phyloP scores from a whole-genome alignment of 37 sponge, comb jelly and placozoan genomes.

The Ianthella basta region DNA sequence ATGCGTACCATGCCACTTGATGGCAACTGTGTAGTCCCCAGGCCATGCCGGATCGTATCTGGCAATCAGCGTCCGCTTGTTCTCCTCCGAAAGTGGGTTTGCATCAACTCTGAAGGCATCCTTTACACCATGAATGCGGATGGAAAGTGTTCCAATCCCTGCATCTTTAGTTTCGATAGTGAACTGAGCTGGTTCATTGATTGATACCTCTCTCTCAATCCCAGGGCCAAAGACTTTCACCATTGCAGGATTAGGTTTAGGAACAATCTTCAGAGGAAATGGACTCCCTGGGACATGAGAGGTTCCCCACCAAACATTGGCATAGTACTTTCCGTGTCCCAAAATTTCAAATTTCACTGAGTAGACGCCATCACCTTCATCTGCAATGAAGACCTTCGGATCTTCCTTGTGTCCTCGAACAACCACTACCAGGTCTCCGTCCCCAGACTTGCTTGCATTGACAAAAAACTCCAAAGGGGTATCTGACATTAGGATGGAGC shows the following conservation, averaged over 20 bases:
- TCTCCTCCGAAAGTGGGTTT: constrained; percentile 39
- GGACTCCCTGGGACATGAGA: constrained; percentile 34
- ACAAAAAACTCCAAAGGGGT: constrained; percentile 23
- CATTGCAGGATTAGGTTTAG: constrained; percentile 66
- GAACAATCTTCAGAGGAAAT: constrained; percentile 53
- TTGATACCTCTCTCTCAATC: neutral
- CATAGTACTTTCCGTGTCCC: constrained; percentile 3
- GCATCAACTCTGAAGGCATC: constrained; percentile 84
- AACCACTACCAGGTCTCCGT: constrained; percentile 11
- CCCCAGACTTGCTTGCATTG: constrained; percentile 4
- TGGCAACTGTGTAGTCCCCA: constrained; percentile 69
- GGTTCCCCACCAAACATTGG: constrained; percentile 26
- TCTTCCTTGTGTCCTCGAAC: constrained; percentile 23
- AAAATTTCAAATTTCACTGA: constrained; percentile 24
- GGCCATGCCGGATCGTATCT: constrained; percentile 65
- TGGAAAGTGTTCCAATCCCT: constrained; percentile 85
- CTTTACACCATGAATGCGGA: constrained; percentile 83
- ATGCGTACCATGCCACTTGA: constrained; percentile 77
- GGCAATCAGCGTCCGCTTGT: constrained; percentile 64
- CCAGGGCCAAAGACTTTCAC: constrained; percentile 78
- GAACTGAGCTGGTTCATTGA: constrained; percentile 63
- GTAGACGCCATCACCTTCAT: constrained; percentile 27
- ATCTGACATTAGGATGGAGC: constrained; percentile 19
- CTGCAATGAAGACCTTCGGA: constrained; percentile 13
- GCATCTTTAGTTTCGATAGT: constrained; percentile 83